A percentile compares a stretch with the other conserved stretches of the same genome.
These are phyloP conservation scores for Lepus townsendii DNA, from an alignment of 2,797 vertebrate species.

Conservation along the genomic window DNA sequence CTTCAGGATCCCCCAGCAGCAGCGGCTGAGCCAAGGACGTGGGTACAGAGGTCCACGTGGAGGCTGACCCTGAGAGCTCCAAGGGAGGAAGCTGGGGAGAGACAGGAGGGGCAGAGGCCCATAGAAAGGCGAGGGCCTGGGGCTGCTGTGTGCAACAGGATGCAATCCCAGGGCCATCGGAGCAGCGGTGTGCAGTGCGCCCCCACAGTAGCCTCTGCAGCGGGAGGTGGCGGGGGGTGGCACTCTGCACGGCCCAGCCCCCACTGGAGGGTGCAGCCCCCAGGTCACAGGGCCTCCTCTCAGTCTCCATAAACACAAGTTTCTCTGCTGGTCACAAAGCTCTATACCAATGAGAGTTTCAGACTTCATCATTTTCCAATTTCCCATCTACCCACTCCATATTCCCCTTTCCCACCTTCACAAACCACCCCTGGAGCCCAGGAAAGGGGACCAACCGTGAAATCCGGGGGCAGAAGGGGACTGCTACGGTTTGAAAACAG, in stretches of 20 bases:
- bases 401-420: background rate
- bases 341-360: background rate
- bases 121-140: fast-evolving
- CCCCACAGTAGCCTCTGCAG: fast-evolving
- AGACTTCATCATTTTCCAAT: background rate
- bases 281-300: too few relatives aligned
- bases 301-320: fast-evolving
- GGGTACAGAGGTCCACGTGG: background rate
- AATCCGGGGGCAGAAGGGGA: background rate
- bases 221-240: background rate
- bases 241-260: fast-evolving
- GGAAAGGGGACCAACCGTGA: background rate
- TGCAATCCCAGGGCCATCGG: fast-evolving
- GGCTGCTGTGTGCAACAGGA: fast-evolving
- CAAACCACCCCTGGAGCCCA: background rate
- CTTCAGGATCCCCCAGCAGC: background rate
- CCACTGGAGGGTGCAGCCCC: too few relatives aligned
- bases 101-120: background rate
- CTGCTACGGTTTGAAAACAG: too few relatives aligned
- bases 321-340: fast-evolving
- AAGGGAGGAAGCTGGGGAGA: background rate
- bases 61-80: background rate
- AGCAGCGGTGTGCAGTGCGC: fast-evolving
- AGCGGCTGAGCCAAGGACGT: background rate
- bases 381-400: background rate